These are phyloP conservation scores for Perognathus longimembris DNA, from an alignment of 2,113 vertebrate genomes.

Conservation along the genomic window DNA sequence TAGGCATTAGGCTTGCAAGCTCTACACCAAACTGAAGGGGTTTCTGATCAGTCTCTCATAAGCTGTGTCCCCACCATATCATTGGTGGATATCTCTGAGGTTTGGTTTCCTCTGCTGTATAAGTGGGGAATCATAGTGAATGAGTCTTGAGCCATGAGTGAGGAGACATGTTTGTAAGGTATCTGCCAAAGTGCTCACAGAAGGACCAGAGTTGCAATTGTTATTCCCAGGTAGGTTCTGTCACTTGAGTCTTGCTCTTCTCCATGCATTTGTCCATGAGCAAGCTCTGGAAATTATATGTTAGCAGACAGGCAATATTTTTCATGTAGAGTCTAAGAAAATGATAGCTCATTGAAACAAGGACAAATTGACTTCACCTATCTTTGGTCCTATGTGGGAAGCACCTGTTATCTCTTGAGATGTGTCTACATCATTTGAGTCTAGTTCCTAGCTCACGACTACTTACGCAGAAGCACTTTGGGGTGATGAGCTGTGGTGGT, in stretches of 20 bases:
- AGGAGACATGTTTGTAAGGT: not conserved
- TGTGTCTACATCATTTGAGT: not conserved
- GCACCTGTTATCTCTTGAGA: constrained; percentile 33
- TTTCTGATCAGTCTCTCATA: not conserved
- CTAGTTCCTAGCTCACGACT: not conserved
- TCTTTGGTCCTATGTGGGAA: constrained; percentile 34
- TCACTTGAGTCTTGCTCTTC: not conserved
- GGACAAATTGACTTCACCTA: not conserved
- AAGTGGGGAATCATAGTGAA: not conserved
- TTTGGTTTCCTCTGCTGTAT: not conserved
- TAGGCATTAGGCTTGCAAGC: not conserved
- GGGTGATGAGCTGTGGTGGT: not conserved
- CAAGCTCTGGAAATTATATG: not conserved
- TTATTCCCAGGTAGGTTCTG: not conserved
- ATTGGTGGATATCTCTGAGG: not conserved
- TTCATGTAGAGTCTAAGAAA: constrained; percentile 24
- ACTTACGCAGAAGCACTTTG: not conserved
- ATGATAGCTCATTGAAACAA: not conserved
- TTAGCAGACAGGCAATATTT: not conserved
- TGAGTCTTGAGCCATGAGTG: not conserved
- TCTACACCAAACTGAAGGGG: not conserved
- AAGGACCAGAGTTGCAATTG: no score
- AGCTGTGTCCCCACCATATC: not conserved
- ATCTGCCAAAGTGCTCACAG: not conserved
- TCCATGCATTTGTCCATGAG: not conserved